Base-by-base conservation (phyloP, 2,797 vertebrate species). In the Microhierax caerulescens region DNA sequence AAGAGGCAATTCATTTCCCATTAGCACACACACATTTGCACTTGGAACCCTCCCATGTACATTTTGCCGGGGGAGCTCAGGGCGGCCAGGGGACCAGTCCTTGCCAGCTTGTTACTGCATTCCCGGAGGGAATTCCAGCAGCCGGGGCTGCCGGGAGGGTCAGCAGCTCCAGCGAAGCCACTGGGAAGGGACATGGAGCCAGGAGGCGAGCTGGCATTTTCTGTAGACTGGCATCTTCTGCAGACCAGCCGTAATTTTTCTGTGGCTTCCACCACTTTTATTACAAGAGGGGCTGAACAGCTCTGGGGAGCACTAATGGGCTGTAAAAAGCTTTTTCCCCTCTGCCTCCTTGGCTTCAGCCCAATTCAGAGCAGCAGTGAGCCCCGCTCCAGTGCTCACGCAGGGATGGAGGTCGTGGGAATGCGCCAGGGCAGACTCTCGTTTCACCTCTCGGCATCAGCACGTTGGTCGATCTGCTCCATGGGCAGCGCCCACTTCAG, bases 1-100 rank as follows among this genome's bases (percentile, higher is more conserved):
- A 93, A 92, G 93, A 90, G 88, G 91, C 94, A 97, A 90, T 92
- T 93, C 88, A 91, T 89, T 91, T 96, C 96, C 96, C 94, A 95
- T 97, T 92, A 96, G 91, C 95, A 51, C 84, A 94, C 78, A 95
- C 96, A 85, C 95, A 78, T 84, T 92, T 60, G 90, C 90, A 43
- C 91, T 96, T 70, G 89, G 95, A 93, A 72, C 60, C 34, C 59
- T 94, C 95, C 89, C 92, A 80, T 61, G 70, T 20, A 67, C 72
- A 27, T 82, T 88, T 84, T 70, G 56, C 94, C 12, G 5, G 50
- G 91, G 64, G 45, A 93, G 37, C 53, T 70, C 3, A 0, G 72
- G 85, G 74, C 5, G 13, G 80, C 72, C 6, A 3, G 34, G 51
- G 61, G 69, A 74, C 50, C 65, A 60, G 78, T 60, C 51, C 30